Percentiles rank a stretch among this genome's conserved stretches.
Evolutionary conservation across 2,888 invertebrate species (phyloP).

Genomic region (Dusona sp.): DNA sequence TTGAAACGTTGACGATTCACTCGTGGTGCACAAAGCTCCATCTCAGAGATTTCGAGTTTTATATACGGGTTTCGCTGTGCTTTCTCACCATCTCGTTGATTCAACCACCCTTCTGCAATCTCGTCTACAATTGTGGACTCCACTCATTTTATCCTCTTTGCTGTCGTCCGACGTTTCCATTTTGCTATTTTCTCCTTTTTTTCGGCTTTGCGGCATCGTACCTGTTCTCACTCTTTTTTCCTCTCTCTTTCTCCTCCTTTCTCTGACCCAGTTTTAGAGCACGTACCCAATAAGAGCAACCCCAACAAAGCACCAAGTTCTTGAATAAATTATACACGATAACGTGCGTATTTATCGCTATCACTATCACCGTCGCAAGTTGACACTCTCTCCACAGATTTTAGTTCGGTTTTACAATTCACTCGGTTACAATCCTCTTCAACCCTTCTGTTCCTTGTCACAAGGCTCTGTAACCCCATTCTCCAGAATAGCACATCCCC

Average conservation of each 20-base stretch:
- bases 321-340: slow-evolving; percentile 56
- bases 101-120: slow-evolving; percentile 5
- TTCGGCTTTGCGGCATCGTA: slow-evolving; percentile 13
- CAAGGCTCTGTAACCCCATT: background rate
- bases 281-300: background rate
- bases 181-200: slow-evolving; percentile 8
- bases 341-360: slow-evolving; percentile 40
- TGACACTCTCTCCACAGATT: slow-evolving; percentile 26
- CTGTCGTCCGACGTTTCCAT: slow-evolving; percentile 7
- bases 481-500: background rate
- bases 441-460: background rate
- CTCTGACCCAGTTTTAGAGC: slow-evolving; percentile 31
- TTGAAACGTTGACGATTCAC: slow-evolving; percentile 42
- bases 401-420: slow-evolving; percentile 14
- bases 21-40: slow-evolving; percentile 14
- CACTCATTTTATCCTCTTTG: slow-evolving; percentile 21
- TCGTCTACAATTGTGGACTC: slow-evolving; percentile 15
- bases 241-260: background rate
- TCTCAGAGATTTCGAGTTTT: slow-evolving; percentile 11
- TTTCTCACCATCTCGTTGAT: slow-evolving; percentile 10
- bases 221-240: background rate
- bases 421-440: background rate
- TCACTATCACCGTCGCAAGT: slow-evolving; percentile 18
- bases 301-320: slow-evolving; percentile 25
- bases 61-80: background rate